Evolutionary conservation across 2,797 vertebrate species (phyloP).

Genomic region (Poeciliopsis turneri): DNA sequence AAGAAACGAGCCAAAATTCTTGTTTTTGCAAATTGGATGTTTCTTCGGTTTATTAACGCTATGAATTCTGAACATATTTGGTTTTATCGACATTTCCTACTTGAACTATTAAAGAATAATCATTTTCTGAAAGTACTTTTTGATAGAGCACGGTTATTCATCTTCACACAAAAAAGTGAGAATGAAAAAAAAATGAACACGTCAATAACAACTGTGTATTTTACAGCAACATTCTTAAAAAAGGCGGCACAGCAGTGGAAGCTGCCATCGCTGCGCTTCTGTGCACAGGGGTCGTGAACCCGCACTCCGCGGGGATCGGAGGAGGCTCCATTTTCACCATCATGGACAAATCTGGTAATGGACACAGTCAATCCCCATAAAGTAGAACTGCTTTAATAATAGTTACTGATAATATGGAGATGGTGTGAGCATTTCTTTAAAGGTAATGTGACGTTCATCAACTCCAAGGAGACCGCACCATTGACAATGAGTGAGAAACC

Average conservation of each 20-base stretch:
- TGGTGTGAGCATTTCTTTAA: neutral
- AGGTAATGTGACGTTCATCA: conserved; percentile 78
- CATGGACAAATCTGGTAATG: conserved; percentile 86
- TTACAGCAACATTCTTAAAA: conserved; percentile 83
- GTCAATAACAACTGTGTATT: too few relatives aligned
- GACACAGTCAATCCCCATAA: neutral
- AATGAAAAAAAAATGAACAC: too few relatives aligned
- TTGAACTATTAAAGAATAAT: too few relatives aligned
- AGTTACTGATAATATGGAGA: conserved; percentile 6
- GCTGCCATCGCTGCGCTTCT: conserved; percentile 90
- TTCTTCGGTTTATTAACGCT: too few relatives aligned
- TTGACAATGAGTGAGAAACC: neutral
- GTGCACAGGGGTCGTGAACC: conserved; percentile 88
- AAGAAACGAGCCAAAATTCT: neutral
- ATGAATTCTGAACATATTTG: neutral
- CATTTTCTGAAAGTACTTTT: too few relatives aligned
- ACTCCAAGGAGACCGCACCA: conserved; percentile 75
- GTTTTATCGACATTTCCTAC: too few relatives aligned
- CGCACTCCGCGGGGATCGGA: conserved; percentile 93
- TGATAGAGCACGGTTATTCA: too few relatives aligned
- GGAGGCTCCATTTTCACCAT: conserved; percentile 92
- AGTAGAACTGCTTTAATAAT: neutral
- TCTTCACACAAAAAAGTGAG: too few relatives aligned
- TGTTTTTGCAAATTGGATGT: neutral
- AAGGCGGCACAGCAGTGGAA: conserved; percentile 89